Conservation (phyloP, 2,888 invertebrate species). For the Loripinus fragilis region DNA sequence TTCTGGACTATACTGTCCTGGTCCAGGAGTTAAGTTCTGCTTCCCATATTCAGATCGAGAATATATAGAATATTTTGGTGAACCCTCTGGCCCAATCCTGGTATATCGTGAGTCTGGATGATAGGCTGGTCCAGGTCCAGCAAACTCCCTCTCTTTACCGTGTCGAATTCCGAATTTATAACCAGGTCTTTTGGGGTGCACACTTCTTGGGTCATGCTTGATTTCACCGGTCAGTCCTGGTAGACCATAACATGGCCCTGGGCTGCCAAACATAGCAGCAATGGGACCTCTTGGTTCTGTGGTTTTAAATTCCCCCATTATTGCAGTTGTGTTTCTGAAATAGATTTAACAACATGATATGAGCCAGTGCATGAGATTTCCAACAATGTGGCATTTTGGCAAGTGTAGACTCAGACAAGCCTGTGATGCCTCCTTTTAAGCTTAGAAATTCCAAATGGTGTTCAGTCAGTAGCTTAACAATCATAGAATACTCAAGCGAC, state of each 20-base stretch:
- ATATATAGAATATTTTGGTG: conserved; percentile 76
- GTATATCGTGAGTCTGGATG: conserved; percentile 52
- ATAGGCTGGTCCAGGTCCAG: conserved; percentile 66
- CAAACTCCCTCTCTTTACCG: conserved; percentile 64
- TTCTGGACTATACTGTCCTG: not conserved
- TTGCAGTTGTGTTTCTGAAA: no score
- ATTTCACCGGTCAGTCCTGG: conserved; percentile 71
- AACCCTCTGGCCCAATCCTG: conserved; percentile 72
- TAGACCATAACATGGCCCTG: conserved; percentile 76
- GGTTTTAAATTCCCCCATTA: conserved; percentile 2
- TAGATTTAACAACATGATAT: no score
- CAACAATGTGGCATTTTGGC: no score
- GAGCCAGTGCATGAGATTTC: no score
- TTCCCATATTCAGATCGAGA: conserved; percentile 71
- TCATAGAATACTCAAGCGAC: no score
- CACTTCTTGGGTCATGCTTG: conserved; percentile 74
- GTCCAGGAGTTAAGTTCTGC: conserved; percentile 52
- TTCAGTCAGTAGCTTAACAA: no score
- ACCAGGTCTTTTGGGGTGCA: conserved; percentile 68
- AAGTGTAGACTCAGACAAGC: no score
- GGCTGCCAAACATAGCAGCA: conserved; percentile 75
- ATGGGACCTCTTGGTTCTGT: conserved; percentile 73
- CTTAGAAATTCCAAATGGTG: no score
- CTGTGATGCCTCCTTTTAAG: no score
- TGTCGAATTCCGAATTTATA: conserved; percentile 67